phyloP scores from a whole-genome alignment of 2,888 invertebrate genomes.

The Hypomecis punctinalis region DNA sequence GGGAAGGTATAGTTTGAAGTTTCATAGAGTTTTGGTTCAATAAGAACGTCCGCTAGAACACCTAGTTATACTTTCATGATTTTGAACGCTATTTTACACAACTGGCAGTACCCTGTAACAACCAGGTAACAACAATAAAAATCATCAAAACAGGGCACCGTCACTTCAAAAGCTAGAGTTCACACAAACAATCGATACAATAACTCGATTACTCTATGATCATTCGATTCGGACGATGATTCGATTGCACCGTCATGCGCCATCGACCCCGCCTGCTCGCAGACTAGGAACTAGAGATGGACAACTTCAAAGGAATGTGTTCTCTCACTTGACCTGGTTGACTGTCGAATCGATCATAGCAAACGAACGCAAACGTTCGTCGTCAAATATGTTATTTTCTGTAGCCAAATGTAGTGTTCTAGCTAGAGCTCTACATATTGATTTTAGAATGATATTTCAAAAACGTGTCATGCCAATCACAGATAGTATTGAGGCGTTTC shows the following conservation, averaged over 20 bases:
- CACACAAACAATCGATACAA: conserved; percentile 16
- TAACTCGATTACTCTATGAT: conserved; percentile 23
- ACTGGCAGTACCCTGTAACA: too few species aligned
- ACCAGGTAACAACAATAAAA: conserved; percentile 1
- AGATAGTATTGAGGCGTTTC: too few species aligned
- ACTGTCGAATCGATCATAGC: neutral
- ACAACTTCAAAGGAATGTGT: neutral
- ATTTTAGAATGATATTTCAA: too few species aligned
- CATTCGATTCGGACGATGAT: conserved; percentile 21
- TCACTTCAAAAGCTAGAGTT: neutral
- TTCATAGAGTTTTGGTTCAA: neutral
- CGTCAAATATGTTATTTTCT: too few species aligned
- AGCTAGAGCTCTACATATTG: too few species aligned
- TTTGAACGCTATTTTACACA: too few species aligned
- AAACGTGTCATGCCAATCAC: too few species aligned
- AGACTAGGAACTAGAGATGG: conserved; percentile 8
- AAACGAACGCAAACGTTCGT: too few species aligned
- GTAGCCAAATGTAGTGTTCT: too few species aligned
- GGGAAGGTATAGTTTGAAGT: neutral
- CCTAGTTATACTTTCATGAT: too few species aligned
- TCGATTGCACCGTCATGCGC: conserved; percentile 29
- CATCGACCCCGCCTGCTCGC: conserved; percentile 20
- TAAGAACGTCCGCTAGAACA: neutral
- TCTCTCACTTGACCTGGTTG: neutral
- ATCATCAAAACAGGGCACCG: neutral